Base-by-base conservation (phyloP, 2,888 invertebrate genomes). In the Therioaphis trifolii region DNA sequence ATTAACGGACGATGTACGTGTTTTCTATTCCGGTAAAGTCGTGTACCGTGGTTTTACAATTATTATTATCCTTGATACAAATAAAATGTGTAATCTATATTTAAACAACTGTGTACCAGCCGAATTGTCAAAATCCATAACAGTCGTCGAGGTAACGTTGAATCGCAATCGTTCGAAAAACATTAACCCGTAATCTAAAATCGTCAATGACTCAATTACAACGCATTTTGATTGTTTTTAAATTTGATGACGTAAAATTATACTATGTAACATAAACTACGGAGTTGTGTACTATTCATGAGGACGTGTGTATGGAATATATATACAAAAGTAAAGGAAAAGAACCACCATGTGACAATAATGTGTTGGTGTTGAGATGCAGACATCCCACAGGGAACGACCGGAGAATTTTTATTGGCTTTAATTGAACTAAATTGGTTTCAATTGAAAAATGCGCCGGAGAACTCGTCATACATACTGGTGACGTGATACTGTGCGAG, bases 391-490 rank as follows among this genome's bases (percentile, higher is more conserved):
- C 82, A 35, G 82, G 49, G 82, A 80, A 80, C 80, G 74, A 74
- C 82, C 82, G 74, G 82, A 82, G 82, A 74, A 82, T 82, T 82
- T 82, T 82, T 74, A 85, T 85, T 85, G 84, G 77, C 74, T 85
- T 79, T 68, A 84, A 85, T 85, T 85, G 80, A 21, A 66, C 76
- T 78, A 40, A 84, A 84, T 84, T 84, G 79, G 80, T 63, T 80
- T 79, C 72, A 85, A 85, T 85, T 85, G 71, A 84, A 80, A 82
- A 72, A 82, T 49, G 24, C 72, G 74, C 82, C 12, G 24, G 12
- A 52, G 40, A 66, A 21, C 82, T 43, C 68, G 68, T 21, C 43
- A 43, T 7, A 14, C 21, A 52, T 52, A 72, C 29, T 21, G 61
- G 80, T 35, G 80, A 80, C 71, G 58, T 43, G 80, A 82, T 74